Evolutionary conservation across 1,140 invertebrate genomes (phyloP).

Genomic region (Zaprionus taronus): DNA sequence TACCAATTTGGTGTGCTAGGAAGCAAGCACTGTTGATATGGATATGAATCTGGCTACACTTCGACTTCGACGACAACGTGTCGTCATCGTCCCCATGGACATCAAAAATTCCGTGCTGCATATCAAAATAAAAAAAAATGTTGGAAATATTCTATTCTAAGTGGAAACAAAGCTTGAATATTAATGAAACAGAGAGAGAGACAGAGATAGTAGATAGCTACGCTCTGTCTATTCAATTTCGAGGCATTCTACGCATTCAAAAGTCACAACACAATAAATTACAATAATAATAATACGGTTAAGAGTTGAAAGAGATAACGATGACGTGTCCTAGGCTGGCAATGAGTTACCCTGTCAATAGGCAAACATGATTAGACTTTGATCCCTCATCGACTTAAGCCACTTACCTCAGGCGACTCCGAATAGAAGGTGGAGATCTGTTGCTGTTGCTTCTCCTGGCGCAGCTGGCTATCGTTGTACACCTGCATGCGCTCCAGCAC

Average conservation of each 20-base stretch:
- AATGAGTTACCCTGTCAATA: slow-evolving; percentile 53
- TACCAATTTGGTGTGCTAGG: slow-evolving; percentile 66
- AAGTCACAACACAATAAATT: slow-evolving; percentile 1
- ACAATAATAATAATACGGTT: slow-evolving; percentile 20
- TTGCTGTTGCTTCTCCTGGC: slow-evolving; percentile 38
- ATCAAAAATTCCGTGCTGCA: slow-evolving; percentile 52
- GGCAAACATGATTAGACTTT: not conserved
- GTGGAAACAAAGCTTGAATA: slow-evolving; percentile 57
- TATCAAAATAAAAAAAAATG: slow-evolving; percentile 13
- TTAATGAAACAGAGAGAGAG: slow-evolving; percentile 56
- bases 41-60: slow-evolving; percentile 7
- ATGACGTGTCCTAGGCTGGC: slow-evolving; percentile 56
- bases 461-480: slow-evolving; percentile 45
- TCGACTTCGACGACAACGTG: slow-evolving; percentile 24
- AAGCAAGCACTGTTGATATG: slow-evolving; percentile 46
- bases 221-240: slow-evolving; percentile 26
- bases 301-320: slow-evolving; percentile 9
- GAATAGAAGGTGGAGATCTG: slow-evolving; percentile 19
- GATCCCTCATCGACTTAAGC: not conserved
- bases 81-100: slow-evolving; percentile 24
- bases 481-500: slow-evolving; percentile 49
- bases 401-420: slow-evolving; percentile 31
- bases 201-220: slow-evolving; percentile 10
- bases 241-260: slow-evolving; percentile 25
- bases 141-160: slow-evolving; percentile 44